These are phyloP conservation scores for Sipha maydis DNA, from an alignment of 2,888 invertebrate genomes.

Conservation along the genomic window DNA sequence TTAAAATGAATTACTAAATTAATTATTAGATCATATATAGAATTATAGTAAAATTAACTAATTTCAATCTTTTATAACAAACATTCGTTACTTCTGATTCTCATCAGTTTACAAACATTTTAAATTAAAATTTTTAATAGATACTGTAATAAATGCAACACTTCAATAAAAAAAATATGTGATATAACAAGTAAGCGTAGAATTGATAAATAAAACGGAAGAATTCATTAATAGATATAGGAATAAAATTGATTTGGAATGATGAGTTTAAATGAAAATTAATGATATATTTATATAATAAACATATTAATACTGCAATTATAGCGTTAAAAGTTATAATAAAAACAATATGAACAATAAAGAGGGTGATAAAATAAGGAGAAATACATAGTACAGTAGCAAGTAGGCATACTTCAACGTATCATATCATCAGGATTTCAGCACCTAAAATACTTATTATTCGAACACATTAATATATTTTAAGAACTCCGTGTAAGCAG, in stretches of 20 bases:
- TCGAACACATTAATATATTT: not conserved
- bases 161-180: conserved; percentile 11
- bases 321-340: conserved; percentile 26
- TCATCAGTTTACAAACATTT: conserved; percentile 13
- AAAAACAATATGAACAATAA: conserved; percentile 30
- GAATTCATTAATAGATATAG: conserved; percentile 32
- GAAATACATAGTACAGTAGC: not conserved
- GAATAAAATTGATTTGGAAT: conserved; percentile 31
- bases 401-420: not conserved
- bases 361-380: not conserved
- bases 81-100: not conserved
- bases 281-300: conserved; percentile 11
- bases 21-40: not conserved
- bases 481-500: not conserved
- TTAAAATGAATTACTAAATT: conserved; percentile 10
- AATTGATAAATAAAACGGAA: conserved; percentile 22
- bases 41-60: conserved; percentile 15
- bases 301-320: conserved; percentile 52
- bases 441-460: not conserved
- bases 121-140: no score
- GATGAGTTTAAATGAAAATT: conserved; percentile 20
- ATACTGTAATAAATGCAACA: conserved; percentile 37
- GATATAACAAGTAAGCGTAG: conserved; percentile 29
- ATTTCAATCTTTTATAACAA: conserved; percentile 24
- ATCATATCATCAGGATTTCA: not conserved